Conservation (phyloP, 2,113 vertebrate genomes). For the Quiscalus mexicanus region DNA sequence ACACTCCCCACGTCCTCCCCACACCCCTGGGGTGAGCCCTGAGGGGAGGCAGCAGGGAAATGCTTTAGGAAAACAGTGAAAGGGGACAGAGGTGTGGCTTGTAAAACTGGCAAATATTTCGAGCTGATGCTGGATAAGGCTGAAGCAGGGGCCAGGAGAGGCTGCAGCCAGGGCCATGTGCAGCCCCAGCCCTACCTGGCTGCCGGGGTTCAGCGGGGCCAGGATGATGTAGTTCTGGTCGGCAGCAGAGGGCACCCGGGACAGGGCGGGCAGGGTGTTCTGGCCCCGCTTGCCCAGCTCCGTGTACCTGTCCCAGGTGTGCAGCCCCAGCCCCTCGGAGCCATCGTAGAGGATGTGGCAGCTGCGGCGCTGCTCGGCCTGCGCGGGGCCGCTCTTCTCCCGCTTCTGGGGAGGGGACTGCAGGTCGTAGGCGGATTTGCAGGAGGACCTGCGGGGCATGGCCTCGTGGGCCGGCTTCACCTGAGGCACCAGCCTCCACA, state of each 20-base stretch:
- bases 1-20: neutral
- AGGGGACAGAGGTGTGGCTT: neutral
- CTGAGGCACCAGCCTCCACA: slow-evolving; percentile 88
- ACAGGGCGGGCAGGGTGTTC: slow-evolving; percentile 75
- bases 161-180: neutral
- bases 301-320: slow-evolving; percentile 80
- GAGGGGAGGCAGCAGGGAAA: neutral
- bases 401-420: slow-evolving; percentile 81
- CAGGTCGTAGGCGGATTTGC: slow-evolving; percentile 85
- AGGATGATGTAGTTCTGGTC: slow-evolving; percentile 97
- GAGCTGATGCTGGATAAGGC: neutral
- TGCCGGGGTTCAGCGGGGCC: slow-evolving; percentile 87
- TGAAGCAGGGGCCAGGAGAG: neutral
- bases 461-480: slow-evolving; percentile 83
- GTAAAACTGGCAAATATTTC: neutral
- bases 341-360: slow-evolving; percentile 83
- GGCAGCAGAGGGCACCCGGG: slow-evolving; percentile 79
- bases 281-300: slow-evolving; percentile 78
- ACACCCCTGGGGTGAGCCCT: neutral
- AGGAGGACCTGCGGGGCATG: slow-evolving; percentile 84
- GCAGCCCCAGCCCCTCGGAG: slow-evolving; percentile 68
- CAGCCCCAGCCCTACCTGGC: slow-evolving; percentile 81
- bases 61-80: neutral
- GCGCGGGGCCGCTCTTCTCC: slow-evolving; percentile 77
- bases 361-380: slow-evolving; percentile 82